A percentile compares a stretch with the other conserved stretches of the same genome.
Conservation (phyloP, 2,113 vertebrate genomes). For the Colinus virginianus region DNA sequence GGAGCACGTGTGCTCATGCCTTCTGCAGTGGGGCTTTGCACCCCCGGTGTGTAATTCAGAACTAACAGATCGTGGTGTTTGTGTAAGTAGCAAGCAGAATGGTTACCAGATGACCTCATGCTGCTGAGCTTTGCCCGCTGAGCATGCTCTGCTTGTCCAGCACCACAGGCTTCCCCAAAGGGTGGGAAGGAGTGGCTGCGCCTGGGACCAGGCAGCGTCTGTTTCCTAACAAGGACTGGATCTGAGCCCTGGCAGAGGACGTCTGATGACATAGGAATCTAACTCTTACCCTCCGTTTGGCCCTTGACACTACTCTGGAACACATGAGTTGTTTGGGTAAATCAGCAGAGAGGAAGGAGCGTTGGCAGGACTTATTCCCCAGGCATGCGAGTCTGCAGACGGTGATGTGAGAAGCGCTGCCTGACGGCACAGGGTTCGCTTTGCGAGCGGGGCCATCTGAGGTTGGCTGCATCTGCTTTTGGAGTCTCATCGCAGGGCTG, state of each 20-base stretch:
- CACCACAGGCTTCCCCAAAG: not conserved
- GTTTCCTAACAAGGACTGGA: slow-evolving; percentile 68
- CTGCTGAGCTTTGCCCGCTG: not conserved
- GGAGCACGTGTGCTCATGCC: not conserved
- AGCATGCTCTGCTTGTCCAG: not conserved
- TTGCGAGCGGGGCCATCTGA: rapidly evolving
- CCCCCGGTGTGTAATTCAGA: not conserved
- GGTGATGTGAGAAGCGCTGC: rapidly evolving
- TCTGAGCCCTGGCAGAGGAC: slow-evolving; percentile 41
- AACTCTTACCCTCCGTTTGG: slow-evolving; percentile 20
- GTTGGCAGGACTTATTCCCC: not conserved
- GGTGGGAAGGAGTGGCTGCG: not conserved
- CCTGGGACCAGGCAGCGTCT: not conserved
- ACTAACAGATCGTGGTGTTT: rapidly evolving
- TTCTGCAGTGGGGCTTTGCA: not conserved
- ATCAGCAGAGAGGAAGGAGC: not conserved
- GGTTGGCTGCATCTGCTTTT: not conserved
- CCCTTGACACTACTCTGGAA: slow-evolving; percentile 44
- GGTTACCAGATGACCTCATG: not conserved
- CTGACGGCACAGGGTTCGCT: rapidly evolving
- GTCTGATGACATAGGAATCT: not conserved
- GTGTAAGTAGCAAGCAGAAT: not conserved
- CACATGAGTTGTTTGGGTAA: slow-evolving; percentile 24
- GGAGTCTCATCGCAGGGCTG: rapidly evolving
- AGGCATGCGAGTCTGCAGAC: not conserved